phyloP scores from a whole-genome alignment of 1,140 invertebrate species.

The Halesus radiatus region DNA sequence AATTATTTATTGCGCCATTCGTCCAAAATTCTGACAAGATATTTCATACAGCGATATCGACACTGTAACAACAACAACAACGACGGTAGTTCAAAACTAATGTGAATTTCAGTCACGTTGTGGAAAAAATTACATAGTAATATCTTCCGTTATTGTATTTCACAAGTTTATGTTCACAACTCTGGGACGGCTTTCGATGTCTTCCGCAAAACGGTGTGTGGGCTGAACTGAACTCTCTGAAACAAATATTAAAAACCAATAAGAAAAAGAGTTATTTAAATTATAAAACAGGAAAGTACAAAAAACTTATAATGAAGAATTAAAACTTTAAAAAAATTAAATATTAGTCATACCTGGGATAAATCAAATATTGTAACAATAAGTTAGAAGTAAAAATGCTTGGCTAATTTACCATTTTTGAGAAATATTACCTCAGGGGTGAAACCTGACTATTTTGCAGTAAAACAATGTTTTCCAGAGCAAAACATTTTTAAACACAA shows the following conservation, averaged over 20 bases:
- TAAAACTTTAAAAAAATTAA: too few species aligned
- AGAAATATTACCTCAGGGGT: too few species aligned
- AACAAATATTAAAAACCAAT: conserved; percentile 14
- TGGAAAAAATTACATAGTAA: background rate
- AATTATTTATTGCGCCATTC: background rate
- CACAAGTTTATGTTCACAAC: conserved; percentile 4
- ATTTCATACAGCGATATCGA: background rate
- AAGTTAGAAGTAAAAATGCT: too few species aligned
- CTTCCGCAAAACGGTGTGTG: conserved; percentile 41
- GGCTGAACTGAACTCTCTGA: conserved; percentile 41
- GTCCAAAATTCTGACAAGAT: background rate
- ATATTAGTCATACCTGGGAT: too few species aligned
- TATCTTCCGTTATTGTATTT: background rate
- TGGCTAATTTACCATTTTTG: too few species aligned
- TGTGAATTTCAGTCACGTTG: conserved; percentile 8
- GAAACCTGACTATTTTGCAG: too few species aligned
- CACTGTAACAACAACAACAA: background rate
- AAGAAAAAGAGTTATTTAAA: background rate
- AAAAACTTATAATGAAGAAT: too few species aligned
- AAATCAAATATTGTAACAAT: too few species aligned
- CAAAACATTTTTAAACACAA: too few species aligned
- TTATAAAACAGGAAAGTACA: too few species aligned
- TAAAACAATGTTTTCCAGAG: too few species aligned
- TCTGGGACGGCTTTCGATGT: conserved; percentile 21
- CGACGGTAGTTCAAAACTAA: background rate